Evolutionary conservation across 2,888 invertebrate genomes (phyloP).

Genomic region (Ashinkailepas kermadecensis): DNA sequence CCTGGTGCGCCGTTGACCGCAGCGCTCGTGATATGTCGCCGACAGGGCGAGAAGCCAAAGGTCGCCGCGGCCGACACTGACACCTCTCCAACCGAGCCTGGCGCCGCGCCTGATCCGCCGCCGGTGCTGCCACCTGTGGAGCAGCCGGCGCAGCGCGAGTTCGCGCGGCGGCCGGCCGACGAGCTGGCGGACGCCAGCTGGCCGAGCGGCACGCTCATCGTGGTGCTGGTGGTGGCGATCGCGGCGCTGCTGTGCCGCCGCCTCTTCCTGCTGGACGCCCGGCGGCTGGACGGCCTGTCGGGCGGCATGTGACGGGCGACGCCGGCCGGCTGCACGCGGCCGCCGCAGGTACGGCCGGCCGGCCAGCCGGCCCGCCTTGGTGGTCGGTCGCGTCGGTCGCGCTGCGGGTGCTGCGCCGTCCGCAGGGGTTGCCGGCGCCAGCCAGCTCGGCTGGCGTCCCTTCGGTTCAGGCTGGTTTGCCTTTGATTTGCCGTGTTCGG

Average conservation of each 20-base stretch:
- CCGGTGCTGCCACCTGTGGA: background rate
- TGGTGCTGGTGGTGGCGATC: slow-evolving; percentile 26
- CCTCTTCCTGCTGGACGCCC: slow-evolving; percentile 17
- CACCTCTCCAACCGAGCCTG: background rate
- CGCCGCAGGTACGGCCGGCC: too few species aligned
- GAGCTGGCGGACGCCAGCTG: background rate
- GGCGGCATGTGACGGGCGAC: background rate
- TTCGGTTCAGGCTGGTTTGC: too few species aligned
- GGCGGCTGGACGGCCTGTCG: background rate
- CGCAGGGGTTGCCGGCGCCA: too few species aligned
- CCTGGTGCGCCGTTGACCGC: too few species aligned
- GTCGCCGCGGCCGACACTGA: background rate
- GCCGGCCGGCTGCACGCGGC: too few species aligned
- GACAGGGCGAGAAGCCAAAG: slow-evolving; percentile 2
- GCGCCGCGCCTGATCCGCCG: background rate
- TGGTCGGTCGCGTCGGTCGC: too few species aligned
- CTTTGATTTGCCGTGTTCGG: too few species aligned
- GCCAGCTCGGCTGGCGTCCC: too few species aligned
- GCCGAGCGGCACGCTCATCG: slow-evolving; percentile 18
- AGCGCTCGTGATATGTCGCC: too few species aligned
- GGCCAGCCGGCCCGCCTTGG: too few species aligned
- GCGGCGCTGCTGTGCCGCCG: slow-evolving; percentile 25
- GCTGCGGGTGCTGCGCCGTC: too few species aligned
- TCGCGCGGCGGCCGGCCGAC: background rate
- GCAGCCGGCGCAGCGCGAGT: background rate